Conservation (phyloP, 2,113 vertebrate genomes). For the Pomatorhinus ruficollis region DNA sequence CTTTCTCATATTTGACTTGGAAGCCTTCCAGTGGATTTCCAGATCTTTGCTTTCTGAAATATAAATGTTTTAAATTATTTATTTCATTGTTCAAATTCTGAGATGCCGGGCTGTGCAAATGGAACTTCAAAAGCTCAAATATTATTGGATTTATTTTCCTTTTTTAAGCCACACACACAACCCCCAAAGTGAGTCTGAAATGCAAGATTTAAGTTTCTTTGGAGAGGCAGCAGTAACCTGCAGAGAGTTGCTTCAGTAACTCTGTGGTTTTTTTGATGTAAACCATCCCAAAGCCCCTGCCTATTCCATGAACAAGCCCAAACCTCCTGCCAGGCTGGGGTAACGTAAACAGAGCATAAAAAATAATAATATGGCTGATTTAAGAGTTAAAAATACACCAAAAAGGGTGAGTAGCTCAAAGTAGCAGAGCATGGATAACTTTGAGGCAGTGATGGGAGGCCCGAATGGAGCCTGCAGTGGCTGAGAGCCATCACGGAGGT, state of each 20-base stretch:
- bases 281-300: neutral
- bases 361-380: neutral
- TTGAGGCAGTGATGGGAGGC: neutral
- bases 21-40: neutral
- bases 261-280: neutral
- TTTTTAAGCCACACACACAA: neutral
- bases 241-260: neutral
- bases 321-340: rapidly evolving
- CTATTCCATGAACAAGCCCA: neutral
- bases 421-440: rapidly evolving
- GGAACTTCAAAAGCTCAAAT: neutral
- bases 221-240: neutral
- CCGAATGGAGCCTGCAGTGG: neutral
- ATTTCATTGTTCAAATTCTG: neutral
- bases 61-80: neutral
- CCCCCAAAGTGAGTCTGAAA: rapidly evolving
- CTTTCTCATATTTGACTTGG: conserved; percentile 37
- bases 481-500: neutral
- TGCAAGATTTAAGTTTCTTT: neutral
- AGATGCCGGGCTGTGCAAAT: neutral
- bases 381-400: neutral
- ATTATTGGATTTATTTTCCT: neutral
- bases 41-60: neutral
- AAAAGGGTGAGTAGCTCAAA: neutral
- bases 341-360: neutral